Conservation (phyloP, 2,888 invertebrate genomes). For the Mesorhabditis sp. region DNA sequence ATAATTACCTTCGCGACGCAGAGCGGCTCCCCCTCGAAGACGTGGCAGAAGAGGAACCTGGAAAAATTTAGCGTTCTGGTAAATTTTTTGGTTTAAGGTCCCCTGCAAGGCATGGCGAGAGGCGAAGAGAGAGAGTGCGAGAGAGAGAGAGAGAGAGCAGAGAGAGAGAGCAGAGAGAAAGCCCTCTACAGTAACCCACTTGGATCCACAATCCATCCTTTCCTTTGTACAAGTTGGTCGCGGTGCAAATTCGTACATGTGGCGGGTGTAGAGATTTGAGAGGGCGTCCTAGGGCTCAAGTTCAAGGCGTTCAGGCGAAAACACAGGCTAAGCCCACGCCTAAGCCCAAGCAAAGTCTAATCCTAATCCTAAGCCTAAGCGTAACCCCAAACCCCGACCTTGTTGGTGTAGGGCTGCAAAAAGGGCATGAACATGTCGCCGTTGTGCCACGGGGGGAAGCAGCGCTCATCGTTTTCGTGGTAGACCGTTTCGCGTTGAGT, state of each 20-base stretch:
- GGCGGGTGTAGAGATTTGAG: slow-evolving; percentile 48
- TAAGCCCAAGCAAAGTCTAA: too few relatives aligned
- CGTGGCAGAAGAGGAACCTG: slow-evolving; percentile 52
- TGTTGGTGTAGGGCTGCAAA: slow-evolving; percentile 22
- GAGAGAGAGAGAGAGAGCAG: too few relatives aligned
- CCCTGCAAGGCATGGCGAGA: slow-evolving; percentile 7
- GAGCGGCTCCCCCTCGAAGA: slow-evolving; percentile 23
- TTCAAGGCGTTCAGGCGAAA: not conserved
- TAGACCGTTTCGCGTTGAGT: slow-evolving; percentile 39
- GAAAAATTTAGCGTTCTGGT: slow-evolving; percentile 7
- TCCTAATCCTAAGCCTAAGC: not conserved
- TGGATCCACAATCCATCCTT: slow-evolving; percentile 29
- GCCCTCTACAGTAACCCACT: slow-evolving; percentile 17
- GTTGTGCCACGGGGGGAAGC: slow-evolving; percentile 45
- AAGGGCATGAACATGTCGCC: slow-evolving; percentile 42
- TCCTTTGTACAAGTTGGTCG: slow-evolving; percentile 33
- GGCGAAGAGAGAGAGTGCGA: too few relatives aligned
- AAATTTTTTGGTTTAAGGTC: not conserved
- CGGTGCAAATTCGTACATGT: slow-evolving; percentile 46
- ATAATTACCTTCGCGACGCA: slow-evolving; percentile 30
- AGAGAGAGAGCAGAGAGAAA: not conserved
- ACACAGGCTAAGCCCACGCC: too few relatives aligned
- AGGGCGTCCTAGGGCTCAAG: slow-evolving; percentile 30
- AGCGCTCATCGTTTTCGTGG: slow-evolving; percentile 34
- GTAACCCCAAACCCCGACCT: not conserved